Conservation (phyloP, 2,797 vertebrate species). For the Phoeniculus purpureus region DNA sequence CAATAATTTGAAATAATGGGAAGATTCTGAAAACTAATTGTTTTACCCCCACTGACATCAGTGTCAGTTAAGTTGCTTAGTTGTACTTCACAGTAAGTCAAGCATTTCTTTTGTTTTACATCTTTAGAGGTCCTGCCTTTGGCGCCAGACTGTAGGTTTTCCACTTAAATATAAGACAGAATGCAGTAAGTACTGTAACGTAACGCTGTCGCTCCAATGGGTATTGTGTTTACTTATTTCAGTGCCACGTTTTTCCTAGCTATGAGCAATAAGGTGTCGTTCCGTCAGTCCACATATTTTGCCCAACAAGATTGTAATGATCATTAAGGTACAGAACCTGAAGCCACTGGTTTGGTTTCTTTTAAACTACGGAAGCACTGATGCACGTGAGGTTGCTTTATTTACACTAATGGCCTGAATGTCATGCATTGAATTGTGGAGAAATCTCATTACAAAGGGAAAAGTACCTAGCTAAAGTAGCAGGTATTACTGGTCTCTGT, state of each 20-base stretch:
- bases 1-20: neutral
- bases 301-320: neutral
- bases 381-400: neutral
- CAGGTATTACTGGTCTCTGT: neutral
- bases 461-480: neutral
- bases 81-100: neutral
- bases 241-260: neutral
- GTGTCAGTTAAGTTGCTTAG: neutral
- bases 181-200: neutral
- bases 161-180: neutral
- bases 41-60: neutral
- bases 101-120: neutral
- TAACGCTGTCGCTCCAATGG: neutral
- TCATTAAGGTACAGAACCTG: neutral
- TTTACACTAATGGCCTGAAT: neutral
- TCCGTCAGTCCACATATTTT: neutral
- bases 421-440: neutral
- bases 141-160: neutral
- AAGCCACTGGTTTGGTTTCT: neutral
- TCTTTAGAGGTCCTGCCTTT: neutral
- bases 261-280: neutral
- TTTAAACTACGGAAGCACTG: neutral
- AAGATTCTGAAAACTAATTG: neutral
- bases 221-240: neutral
- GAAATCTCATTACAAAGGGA: neutral